Evolutionary conservation across 2,797 vertebrate species (phyloP), one percentile per base, ranked within the genome.

Genomic region (Trachurus trachurus): DNA sequence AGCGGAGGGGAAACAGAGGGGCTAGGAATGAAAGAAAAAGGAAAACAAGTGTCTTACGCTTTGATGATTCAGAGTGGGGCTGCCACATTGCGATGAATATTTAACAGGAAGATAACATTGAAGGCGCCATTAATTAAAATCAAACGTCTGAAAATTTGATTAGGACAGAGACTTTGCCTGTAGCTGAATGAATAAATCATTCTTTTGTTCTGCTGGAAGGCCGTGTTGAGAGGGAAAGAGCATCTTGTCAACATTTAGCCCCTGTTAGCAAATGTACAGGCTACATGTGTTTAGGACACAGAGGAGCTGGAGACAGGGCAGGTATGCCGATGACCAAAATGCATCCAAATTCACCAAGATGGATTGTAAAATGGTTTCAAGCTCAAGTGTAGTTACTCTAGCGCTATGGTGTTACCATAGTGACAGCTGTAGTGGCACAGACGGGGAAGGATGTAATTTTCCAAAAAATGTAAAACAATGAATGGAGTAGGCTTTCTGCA

Each of bases 121-220:
- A 88, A 92, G 82, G 77, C 73, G 39, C 83, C 75, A 88, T 94
- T 95, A 94, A 94, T 95, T 94, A 93, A 94, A 94, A 93, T 93
- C 88, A 94, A 94, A 92, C 63, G 68, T 92, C 88, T 93, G 86
- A 94, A 94, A 91, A 90, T 94, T 89, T 94, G 90, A 94, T 95
- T 91, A 90, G 86, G 80, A 88, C 74, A 79, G 90, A 93, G 90
- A 90, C 85, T 83, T 47, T n/a, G 85, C 89, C 88, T 72, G 75
- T 88, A 84, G 87, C 82, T 42, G 71, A 80, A 93, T 94, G 83
- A 95, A 94, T 94, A 93, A 95, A 92, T 92, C 37, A 92, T 92
- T 71, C 66, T 82, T 92, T 94, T 92, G 88, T 93, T 92, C 77
- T 50, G 83, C 86, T 89, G 63, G 44, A 86, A 88, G 83, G 76